Evolutionary conservation across 2,113 vertebrate genomes (phyloP), one percentile per base, ranked within the genome.

Genomic region (Silurus glanis): DNA sequence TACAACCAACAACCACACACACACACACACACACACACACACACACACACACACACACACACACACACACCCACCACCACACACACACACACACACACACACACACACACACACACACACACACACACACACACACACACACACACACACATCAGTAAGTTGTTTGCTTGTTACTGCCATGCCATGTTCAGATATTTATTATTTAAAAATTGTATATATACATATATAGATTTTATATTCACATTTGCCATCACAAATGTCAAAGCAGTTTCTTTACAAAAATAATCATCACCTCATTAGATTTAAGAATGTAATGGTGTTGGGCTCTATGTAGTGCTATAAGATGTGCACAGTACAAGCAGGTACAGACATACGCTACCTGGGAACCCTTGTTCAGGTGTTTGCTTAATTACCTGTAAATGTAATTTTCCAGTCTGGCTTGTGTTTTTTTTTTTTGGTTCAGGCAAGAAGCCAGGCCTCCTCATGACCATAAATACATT

Each of bases 391-490:
- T 16, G 12, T 12, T n/a, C 53, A 16, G 2, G 3, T 76, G 45
- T 19, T 62, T n/a, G 59, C 23, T 51, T 58, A 61, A 62, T 62
- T 47, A 13, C 59, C 37, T 10, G 71, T 64, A 85, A 64, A 64
- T 78, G 83, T 13, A 21, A 76, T 64, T 64, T 64, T 75, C 58
- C 82, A 23, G 37, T 61, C 71, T 85, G 47, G 47, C 58, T 53
- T 28, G 8, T 78, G 58, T 64, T 85, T 76, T 49, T 37, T 49
- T 37, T 66, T 49, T 25, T 58, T 84, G n/a, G 7, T 7, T 47
- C 13, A 45, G 61, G 69, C 69, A 75, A 75, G 14, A 47, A 6
- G 56, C 83, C 69, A 75, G 74, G 61, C 55, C 47, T 62, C 55
- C 17, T 56, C 37, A 76, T 64, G 23, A 58, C 58, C 8, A 64